phyloP scores from a whole-genome alignment of 1,140 invertebrate species.

The Meloidogyne hapla region DNA sequence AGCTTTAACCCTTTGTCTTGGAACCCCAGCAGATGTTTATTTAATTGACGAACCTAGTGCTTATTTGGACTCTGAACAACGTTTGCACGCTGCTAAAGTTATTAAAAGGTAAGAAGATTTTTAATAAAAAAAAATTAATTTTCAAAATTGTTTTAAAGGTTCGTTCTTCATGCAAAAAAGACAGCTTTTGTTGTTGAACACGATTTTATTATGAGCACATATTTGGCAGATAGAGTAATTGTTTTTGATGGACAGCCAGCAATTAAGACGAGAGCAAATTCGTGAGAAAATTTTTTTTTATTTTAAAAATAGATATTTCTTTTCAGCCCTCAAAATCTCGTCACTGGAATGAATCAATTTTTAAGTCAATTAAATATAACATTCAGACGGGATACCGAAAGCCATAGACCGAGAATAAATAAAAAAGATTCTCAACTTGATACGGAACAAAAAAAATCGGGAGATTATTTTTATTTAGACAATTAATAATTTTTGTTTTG shows the following conservation, averaged over 20 bases:
- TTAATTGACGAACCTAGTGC: conserved; percentile 98
- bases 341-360: conserved; percentile 98
- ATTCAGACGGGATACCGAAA: conserved; percentile 96
- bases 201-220: conserved; percentile 99
- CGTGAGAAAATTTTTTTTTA: conserved; percentile 65
- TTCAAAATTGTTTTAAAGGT: conserved; percentile 70
- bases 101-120: conserved; percentile 86
- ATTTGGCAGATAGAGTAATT: conserved; percentile 95
- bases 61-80: conserved; percentile 98
- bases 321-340: conserved; percentile 79
- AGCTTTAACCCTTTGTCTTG: conserved; percentile 82
- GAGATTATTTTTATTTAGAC: conserved; percentile 63
- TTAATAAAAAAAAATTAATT: background rate
- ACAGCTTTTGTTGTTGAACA: conserved; percentile 99
- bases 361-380: conserved; percentile 94
- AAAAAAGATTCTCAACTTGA: conserved; percentile 95
- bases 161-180: conserved; percentile 97
- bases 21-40: conserved; percentile 98
- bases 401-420: conserved; percentile 95
- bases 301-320: too few species aligned
- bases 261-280: conserved; percentile 80
- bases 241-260: conserved; percentile 94
- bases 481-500: background rate
- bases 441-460: conserved; percentile 89
- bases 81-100: conserved; percentile 97